phyloP scores from a whole-genome alignment of 2,888 invertebrate genomes.

The Microplitis deprimator region DNA sequence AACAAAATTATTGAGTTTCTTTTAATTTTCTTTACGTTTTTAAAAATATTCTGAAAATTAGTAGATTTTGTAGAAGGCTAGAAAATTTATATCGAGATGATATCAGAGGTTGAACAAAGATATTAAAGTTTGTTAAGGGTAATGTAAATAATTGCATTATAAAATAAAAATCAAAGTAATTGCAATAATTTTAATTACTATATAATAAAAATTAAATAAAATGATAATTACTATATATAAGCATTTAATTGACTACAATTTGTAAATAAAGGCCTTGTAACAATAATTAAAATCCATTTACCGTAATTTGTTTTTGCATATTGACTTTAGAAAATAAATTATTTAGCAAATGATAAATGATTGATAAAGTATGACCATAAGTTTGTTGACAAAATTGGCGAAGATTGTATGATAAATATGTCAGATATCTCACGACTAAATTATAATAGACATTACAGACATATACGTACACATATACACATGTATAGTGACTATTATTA shows the following conservation, averaged over 20 bases:
- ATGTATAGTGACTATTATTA: not conserved
- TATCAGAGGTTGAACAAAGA: no score
- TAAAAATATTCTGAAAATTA: no score
- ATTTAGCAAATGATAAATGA: not conserved
- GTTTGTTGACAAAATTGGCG: not conserved
- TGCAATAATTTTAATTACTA: no score
- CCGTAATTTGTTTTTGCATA: not conserved
- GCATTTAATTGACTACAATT: not conserved
- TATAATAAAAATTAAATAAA: no score
- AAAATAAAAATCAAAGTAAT: no score
- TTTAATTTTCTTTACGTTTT: no score
- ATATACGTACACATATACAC: not conserved
- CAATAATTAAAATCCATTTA: not conserved
- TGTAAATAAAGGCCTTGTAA: not conserved
- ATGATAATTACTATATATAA: no score
- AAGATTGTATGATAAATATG: conserved; percentile 1
- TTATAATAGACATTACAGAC: not conserved
- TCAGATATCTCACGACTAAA: not conserved
- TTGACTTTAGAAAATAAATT: not conserved
- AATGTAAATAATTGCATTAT: no score
- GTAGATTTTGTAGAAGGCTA: no score
- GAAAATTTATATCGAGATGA: no score
- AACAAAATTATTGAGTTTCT: no score
- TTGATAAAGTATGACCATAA: not conserved
- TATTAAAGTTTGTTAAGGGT: no score